Evolutionary conservation across 2,888 invertebrate genomes (phyloP).

Genomic region (Barypeithes pellucidus): DNA sequence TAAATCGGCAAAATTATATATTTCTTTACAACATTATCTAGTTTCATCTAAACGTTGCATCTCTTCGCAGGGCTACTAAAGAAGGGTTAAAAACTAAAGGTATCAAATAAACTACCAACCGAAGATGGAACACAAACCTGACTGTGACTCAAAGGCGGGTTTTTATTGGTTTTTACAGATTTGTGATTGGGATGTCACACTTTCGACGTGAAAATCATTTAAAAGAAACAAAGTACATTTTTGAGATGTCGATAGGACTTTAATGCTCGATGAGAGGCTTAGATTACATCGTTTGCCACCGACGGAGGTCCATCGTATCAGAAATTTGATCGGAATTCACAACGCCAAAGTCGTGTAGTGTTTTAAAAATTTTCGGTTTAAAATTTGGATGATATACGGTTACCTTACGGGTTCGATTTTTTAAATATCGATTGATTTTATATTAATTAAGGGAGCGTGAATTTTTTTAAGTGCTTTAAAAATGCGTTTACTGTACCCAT

Average conservation of each 20-base stretch:
- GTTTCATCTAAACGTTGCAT: conserved; percentile 20
- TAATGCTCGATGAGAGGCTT: conserved; percentile 52
- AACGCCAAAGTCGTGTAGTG: conserved; percentile 34
- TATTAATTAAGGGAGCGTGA: no score
- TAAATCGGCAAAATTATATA: not conserved
- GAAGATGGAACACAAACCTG: conserved; percentile 12
- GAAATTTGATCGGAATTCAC: conserved; percentile 50
- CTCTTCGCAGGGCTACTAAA: conserved; percentile 38
- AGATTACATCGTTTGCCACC: conserved; percentile 44
- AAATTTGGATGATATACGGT: conserved; percentile 4
- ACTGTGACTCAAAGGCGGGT: not conserved
- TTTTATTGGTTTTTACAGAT: conserved; percentile 24
- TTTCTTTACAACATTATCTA: conserved; percentile 19
- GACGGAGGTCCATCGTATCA: conserved; percentile 51
- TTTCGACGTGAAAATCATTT: conserved; percentile 40
- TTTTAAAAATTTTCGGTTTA: conserved; percentile 23
- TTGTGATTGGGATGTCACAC: conserved; percentile 52
- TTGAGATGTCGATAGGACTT: conserved; percentile 42
- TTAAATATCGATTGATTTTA: no score
- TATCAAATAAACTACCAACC: conserved; percentile 35
- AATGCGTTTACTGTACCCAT: no score
- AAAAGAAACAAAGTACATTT: conserved; percentile 45
- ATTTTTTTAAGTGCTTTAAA: no score
- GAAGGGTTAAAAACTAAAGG: conserved; percentile 43
- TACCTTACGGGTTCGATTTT: not conserved